A percentile compares a stretch with the other conserved stretches of the same genome.
These are phyloP conservation scores for Lamellibrachia columna DNA, from an alignment of 2,888 invertebrate species.

Conservation along the genomic window DNA sequence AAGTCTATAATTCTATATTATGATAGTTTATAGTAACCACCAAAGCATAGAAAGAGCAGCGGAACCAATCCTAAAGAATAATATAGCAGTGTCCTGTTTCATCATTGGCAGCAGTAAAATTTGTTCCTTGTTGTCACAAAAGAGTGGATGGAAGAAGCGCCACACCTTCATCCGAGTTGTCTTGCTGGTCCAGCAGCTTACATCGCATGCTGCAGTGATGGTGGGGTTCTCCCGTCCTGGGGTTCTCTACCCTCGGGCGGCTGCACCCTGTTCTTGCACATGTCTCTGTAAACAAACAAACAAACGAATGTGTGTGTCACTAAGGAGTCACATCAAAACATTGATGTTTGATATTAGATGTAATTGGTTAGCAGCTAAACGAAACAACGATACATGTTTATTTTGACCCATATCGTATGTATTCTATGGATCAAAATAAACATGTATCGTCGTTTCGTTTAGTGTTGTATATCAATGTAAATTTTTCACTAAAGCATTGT, in stretches of 20 bases:
- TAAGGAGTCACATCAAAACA: neutral
- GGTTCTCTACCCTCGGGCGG: conserved; percentile 67
- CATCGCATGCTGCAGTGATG: conserved; percentile 71
- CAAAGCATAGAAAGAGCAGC: neutral
- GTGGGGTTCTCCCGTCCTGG: conserved; percentile 68
- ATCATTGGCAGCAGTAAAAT: neutral
- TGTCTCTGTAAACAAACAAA: conserved; percentile 17
- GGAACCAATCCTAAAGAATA: neutral
- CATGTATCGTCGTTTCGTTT: too few relatives aligned
- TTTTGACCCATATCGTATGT: too few relatives aligned
- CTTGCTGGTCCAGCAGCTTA: conserved; percentile 47
- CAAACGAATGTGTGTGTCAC: neutral
- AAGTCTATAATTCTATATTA: neutral
- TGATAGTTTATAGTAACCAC: neutral
- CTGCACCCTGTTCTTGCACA: conserved; percentile 67
- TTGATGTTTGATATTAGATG: neutral
- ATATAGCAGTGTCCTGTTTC: neutral
- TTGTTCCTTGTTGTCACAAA: neutral
- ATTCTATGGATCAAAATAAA: too few relatives aligned
- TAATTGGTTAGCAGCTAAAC: too few relatives aligned
- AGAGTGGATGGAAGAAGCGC: neutral
- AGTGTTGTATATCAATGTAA: too few relatives aligned
- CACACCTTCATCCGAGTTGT: neutral
- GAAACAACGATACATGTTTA: too few relatives aligned
- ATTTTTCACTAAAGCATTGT: too few relatives aligned